Conservation (phyloP, 2,888 invertebrate species). For the Caenorhabditis sulstoni region DNA sequence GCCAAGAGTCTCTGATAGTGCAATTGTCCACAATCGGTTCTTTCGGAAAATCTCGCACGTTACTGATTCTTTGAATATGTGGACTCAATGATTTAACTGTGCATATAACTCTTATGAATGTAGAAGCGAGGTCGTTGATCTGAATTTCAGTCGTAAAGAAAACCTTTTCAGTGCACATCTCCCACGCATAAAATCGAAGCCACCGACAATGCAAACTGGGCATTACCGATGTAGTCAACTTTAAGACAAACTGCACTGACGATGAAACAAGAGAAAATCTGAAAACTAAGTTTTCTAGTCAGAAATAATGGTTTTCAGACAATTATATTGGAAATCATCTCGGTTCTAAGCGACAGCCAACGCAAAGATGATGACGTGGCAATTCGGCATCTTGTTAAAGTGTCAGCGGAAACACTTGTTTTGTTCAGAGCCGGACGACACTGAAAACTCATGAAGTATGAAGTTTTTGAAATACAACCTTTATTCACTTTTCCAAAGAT, state of each 20-base stretch:
- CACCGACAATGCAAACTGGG: conserved; percentile 51
- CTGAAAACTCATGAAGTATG: no score
- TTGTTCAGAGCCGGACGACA: conserved; percentile 40
- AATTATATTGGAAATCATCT: conserved; percentile 92
- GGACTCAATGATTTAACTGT: conserved; percentile 27
- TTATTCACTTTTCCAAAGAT: conserved; percentile 50
- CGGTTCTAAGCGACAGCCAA: conserved; percentile 94
- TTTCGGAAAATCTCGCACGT: conserved; percentile 45
- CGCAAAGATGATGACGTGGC: conserved; percentile 64
- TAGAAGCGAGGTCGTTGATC: conserved; percentile 46
- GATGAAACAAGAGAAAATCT: conserved; percentile 50
- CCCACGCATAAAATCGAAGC: conserved; percentile 47
- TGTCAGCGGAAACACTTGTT: conserved; percentile 60
- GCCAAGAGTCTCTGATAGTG: conserved; percentile 56
- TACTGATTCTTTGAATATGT: conserved; percentile 40
- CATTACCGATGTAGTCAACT: conserved; percentile 47
- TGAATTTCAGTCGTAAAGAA: neutral
- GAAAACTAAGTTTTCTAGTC: neutral
- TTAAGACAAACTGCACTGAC: conserved; percentile 48
- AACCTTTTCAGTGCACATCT: neutral
- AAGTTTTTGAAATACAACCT: neutral
- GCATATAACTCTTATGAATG: conserved; percentile 38
- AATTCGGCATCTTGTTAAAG: conserved; percentile 65
- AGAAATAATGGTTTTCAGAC: conserved; percentile 82
- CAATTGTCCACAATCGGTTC: conserved; percentile 33